Evolutionary conservation across 2,113 vertebrate genomes (phyloP).

Genomic region (Sarotherodon lohbergeri): DNA sequence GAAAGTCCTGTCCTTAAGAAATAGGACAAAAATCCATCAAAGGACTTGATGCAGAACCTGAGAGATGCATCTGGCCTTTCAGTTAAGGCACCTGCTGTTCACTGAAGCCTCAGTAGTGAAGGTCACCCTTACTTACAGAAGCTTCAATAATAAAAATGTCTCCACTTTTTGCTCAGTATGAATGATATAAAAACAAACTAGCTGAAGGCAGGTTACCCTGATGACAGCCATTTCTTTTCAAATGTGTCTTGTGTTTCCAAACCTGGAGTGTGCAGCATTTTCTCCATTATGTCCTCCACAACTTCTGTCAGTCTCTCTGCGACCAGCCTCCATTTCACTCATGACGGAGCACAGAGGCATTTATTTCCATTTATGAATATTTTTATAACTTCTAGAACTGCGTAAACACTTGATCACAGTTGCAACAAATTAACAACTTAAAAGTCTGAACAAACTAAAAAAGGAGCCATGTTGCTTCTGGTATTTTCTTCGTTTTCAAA

Average conservation of each 20-base stretch:
- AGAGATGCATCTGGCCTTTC: not conserved
- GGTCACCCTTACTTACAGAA: fast-evolving
- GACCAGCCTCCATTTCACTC: not conserved
- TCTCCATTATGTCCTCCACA: not conserved
- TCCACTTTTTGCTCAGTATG: not conserved
- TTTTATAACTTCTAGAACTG: not conserved
- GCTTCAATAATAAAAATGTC: not conserved
- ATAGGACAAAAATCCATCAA: not conserved
- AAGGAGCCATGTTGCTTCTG: not conserved
- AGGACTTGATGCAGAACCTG: not conserved
- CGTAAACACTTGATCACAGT: fast-evolving
- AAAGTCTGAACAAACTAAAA: not conserved
- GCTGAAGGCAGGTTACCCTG: not conserved
- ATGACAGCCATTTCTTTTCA: not conserved
- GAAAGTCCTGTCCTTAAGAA: not conserved
- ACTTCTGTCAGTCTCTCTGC: not conserved
- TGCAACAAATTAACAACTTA: not conserved
- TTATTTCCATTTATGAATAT: not conserved
- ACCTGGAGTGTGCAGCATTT: not conserved
- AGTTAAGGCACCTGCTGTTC: not conserved
- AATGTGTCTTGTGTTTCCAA: not conserved
- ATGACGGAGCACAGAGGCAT: not conserved
- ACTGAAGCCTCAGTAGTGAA: not conserved
- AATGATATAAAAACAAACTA: fast-evolving
- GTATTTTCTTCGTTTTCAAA: not conserved